Percentiles rank a stretch among this genome's conserved stretches.
These are phyloP conservation scores for Scaptomyza hsui DNA, from an alignment of 1,140 invertebrate genomes.

Conservation along the genomic window DNA sequence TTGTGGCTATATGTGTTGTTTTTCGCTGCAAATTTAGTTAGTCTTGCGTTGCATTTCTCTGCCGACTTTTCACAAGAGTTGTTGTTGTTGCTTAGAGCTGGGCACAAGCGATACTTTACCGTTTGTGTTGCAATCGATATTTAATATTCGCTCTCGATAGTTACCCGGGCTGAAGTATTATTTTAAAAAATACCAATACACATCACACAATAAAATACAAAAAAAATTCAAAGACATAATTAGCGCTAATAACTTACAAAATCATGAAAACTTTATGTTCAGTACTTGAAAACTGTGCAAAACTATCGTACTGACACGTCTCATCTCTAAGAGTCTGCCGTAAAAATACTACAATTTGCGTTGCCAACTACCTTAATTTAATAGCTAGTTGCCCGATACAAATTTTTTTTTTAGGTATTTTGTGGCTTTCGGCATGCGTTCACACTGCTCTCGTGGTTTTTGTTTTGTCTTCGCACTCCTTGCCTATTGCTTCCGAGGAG, in stretches of 20 bases:
- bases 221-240: too few species aligned
- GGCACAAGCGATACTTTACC: constrained; percentile 9
- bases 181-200: too few species aligned
- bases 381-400: background rate
- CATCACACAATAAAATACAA: too few species aligned
- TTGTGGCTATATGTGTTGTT: constrained; percentile 35
- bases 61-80: constrained; percentile 62
- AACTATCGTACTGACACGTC: background rate
- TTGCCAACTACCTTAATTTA: constrained; percentile 12
- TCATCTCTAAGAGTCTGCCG: background rate
- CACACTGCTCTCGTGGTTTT: constrained; percentile 45
- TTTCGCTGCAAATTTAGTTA: constrained; percentile 50
- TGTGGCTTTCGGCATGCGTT: background rate
- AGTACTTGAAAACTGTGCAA: too few species aligned
- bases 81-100: constrained; percentile 37
- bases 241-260: too few species aligned
- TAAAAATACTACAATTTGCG: background rate
- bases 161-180: too few species aligned
- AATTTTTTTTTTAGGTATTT: constrained; percentile 10
- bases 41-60: constrained; percentile 59
- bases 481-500: constrained; percentile 44
- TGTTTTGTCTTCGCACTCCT: constrained; percentile 52
- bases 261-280: background rate
- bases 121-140: constrained; percentile 7
- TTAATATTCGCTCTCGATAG: background rate